These are phyloP conservation scores for Physocephala rufipes DNA, from an alignment of 2,888 invertebrate genomes.

Conservation along the genomic window DNA sequence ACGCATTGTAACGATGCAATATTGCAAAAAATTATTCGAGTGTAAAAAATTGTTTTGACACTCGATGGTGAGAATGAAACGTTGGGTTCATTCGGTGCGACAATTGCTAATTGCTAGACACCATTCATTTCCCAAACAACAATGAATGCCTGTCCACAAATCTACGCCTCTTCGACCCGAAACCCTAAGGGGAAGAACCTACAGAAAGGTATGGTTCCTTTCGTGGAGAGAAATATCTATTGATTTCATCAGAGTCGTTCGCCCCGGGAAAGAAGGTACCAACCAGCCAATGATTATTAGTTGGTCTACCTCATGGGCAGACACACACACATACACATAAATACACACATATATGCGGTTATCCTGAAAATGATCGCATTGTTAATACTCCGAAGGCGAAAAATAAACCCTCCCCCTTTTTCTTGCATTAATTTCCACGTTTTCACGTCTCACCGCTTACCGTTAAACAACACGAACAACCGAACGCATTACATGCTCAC, in stretches of 20 bases:
- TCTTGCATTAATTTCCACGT: constrained; percentile 42
- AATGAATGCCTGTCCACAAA: constrained; percentile 9
- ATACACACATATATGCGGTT: neutral
- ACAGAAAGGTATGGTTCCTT: neutral
- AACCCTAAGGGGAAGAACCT: neutral
- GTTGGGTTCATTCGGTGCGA: constrained; percentile 2
- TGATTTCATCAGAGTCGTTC: constrained; percentile 16
- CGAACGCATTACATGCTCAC: constrained; percentile 61
- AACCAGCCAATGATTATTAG: constrained; percentile 40
- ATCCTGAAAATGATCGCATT: neutral
- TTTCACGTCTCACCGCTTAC: constrained; percentile 58
- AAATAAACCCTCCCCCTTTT: too few species aligned
- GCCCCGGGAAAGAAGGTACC: constrained; percentile 35
- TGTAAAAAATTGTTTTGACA: constrained; percentile 18
- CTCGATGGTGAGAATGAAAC: neutral
- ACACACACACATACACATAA: constrained; percentile 38
- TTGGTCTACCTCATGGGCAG: constrained; percentile 48
- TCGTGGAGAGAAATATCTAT: neutral
- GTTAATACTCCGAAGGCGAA: too few species aligned
- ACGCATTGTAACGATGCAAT: constrained; percentile 24
- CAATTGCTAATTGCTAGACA: constrained; percentile 18
- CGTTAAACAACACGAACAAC: constrained; percentile 40
- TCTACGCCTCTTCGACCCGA: constrained; percentile 16
- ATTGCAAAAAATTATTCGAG: constrained; percentile 20
- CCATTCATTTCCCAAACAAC: neutral